A percentile compares a stretch with the other conserved stretches of the same genome.
phyloP scores from a whole-genome alignment of 2,797 vertebrate species.

The Aotus griseimembra region DNA sequence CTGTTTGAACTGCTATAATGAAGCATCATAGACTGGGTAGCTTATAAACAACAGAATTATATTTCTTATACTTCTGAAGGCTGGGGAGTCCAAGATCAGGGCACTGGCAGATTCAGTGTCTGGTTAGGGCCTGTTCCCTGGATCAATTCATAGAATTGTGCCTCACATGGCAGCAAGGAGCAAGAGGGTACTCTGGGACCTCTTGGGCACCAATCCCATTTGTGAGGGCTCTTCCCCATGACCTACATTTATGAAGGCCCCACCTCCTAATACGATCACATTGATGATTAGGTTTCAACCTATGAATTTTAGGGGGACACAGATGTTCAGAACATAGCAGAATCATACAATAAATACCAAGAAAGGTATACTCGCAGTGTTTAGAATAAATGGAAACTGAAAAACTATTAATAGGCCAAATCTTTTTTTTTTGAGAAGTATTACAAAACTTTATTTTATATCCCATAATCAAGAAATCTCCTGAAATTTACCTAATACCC shows the following conservation, averaged over 20 bases:
- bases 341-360: not conserved
- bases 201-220: not conserved
- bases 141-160: not conserved
- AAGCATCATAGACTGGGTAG: not conserved
- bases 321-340: not conserved
- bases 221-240: not conserved
- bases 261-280: not conserved
- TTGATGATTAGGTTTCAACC: not conserved
- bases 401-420: not conserved
- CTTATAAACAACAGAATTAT: not conserved
- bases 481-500: no score
- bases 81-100: not conserved
- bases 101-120: not conserved
- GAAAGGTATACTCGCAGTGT: not conserved
- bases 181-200: not conserved
- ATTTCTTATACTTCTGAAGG: not conserved
- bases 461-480: no score
- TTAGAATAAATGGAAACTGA: conserved; percentile 12
- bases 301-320: not conserved
- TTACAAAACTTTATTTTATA: no score
- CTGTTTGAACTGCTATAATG: not conserved
- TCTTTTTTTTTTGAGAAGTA: not conserved
- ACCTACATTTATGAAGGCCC: not conserved
- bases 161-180: not conserved
- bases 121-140: not conserved